A percentile compares a stretch with the other conserved stretches of the same genome.
Conservation (phyloP, 1,140 invertebrate species). For the Drosophila hydei region DNA sequence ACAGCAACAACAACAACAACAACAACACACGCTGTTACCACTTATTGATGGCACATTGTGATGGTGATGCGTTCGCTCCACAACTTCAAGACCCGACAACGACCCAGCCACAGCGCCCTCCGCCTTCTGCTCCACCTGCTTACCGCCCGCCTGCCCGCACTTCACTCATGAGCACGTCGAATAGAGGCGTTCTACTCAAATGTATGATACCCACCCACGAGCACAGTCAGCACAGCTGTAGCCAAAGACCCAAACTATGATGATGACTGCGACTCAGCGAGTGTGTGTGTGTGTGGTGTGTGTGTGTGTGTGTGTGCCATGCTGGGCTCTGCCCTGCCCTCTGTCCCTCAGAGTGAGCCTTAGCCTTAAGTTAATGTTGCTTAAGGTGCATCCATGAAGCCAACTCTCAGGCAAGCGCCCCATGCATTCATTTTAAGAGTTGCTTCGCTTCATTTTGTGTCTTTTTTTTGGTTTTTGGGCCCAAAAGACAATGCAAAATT, state of each 20-base stretch:
- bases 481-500: constrained; percentile 80
- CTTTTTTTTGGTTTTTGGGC: constrained; percentile 31
- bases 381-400: constrained; percentile 67
- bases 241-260: constrained; percentile 70
- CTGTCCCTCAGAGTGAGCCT: constrained; percentile 1
- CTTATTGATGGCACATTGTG: constrained; percentile 82
- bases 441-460: constrained; percentile 33
- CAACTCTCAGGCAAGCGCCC: constrained; percentile 38
- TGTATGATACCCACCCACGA: constrained; percentile 84
- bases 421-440: constrained; percentile 59
- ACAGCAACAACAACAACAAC: constrained; percentile 50
- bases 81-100: constrained; percentile 34
- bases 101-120: constrained; percentile 40
- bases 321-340: constrained; percentile 44
- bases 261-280: constrained; percentile 68
- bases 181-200: constrained; percentile 83
- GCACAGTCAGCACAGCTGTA: constrained; percentile 41
- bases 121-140: constrained; percentile 13
- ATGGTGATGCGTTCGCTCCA: constrained; percentile 73
- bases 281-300: constrained; percentile 13
- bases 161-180: constrained; percentile 63
- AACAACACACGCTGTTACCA: constrained; percentile 80
- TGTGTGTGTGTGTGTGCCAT: constrained; percentile 16
- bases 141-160: constrained; percentile 13
- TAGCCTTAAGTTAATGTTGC: constrained; percentile 30